These are phyloP conservation scores for Hoplodrina ambigua DNA, from an alignment of 2,888 invertebrate genomes.

Conservation along the genomic window DNA sequence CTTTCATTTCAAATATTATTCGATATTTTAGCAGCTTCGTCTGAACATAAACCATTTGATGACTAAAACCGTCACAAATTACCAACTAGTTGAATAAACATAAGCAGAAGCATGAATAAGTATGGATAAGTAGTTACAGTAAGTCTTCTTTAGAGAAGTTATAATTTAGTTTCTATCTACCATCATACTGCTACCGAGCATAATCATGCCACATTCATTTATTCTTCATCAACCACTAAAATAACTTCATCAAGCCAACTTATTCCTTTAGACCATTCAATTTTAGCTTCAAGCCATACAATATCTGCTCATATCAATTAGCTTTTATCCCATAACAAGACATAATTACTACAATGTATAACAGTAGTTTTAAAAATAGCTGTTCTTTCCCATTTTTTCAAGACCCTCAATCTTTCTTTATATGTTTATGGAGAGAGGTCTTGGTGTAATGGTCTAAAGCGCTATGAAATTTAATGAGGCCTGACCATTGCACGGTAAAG, in stretches of 20 bases:
- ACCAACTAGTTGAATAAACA: background rate
- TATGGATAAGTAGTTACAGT: background rate
- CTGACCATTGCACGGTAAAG: constrained; percentile 68
- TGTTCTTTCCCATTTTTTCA: constrained; percentile 49
- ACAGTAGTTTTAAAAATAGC: constrained; percentile 72
- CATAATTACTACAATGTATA: constrained; percentile 69
- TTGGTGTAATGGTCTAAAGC: constrained; percentile 60
- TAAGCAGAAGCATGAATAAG: background rate
- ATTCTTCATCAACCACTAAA: constrained; percentile 10
- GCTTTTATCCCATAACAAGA: constrained; percentile 64
- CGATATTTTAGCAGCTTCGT: too few species aligned
- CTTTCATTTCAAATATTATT: background rate
- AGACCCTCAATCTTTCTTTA: constrained; percentile 49
- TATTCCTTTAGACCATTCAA: constrained; percentile 37
- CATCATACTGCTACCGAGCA: background rate
- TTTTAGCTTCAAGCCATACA: constrained; percentile 34
- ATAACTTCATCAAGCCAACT: constrained; percentile 42
- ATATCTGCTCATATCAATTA: constrained; percentile 62
- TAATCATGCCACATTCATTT: constrained; percentile 11
- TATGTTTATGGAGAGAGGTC: constrained; percentile 50
- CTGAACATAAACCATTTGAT: background rate
- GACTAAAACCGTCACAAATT: background rate
- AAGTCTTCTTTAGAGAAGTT: background rate
- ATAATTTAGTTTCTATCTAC: constrained; percentile 1
- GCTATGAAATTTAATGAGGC: constrained; percentile 74